phyloP scores from a whole-genome alignment of 1,140 invertebrate genomes.

The Ceratosolen solmsi region DNA sequence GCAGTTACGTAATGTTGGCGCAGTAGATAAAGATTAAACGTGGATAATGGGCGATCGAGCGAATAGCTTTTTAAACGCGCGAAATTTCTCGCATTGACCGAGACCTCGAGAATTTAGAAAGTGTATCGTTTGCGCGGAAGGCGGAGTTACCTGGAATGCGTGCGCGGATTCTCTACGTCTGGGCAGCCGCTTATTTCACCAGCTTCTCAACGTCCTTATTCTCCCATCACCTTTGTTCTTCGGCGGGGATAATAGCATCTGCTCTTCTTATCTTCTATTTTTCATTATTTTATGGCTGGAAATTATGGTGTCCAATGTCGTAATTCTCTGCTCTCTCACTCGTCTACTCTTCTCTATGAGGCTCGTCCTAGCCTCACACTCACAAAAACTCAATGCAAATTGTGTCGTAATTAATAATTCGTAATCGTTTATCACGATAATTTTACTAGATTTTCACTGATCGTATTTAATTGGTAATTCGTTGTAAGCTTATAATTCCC shows the following conservation, averaged over 20 bases:
- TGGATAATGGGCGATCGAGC: neutral
- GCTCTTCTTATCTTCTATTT: neutral
- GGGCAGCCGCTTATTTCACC: neutral
- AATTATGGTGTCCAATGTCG: too few relatives aligned
- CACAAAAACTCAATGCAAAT: too few relatives aligned
- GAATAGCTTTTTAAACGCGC: conserved; percentile 4
- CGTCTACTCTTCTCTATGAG: too few relatives aligned
- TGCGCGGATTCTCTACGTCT: neutral
- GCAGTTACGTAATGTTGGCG: neutral
- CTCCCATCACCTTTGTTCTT: neutral
- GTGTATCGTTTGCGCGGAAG: conserved; percentile 7
- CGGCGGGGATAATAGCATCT: too few relatives aligned
- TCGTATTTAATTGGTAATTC: too few relatives aligned
- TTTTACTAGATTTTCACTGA: too few relatives aligned
- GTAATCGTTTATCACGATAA: too few relatives aligned
- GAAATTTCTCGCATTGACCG: conserved; percentile 12
- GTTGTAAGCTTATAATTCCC: too few relatives aligned
- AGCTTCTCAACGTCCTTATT: neutral
- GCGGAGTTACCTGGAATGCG: neutral
- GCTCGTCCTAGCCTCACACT: too few relatives aligned
- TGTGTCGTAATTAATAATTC: too few relatives aligned
- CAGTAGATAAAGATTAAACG: neutral
- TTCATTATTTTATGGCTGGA: too few relatives aligned
- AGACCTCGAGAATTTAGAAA: conserved; percentile 15
- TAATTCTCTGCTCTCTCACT: too few relatives aligned